phyloP scores from a whole-genome alignment of 1,140 invertebrate genomes.

The Asobara japonica region DNA sequence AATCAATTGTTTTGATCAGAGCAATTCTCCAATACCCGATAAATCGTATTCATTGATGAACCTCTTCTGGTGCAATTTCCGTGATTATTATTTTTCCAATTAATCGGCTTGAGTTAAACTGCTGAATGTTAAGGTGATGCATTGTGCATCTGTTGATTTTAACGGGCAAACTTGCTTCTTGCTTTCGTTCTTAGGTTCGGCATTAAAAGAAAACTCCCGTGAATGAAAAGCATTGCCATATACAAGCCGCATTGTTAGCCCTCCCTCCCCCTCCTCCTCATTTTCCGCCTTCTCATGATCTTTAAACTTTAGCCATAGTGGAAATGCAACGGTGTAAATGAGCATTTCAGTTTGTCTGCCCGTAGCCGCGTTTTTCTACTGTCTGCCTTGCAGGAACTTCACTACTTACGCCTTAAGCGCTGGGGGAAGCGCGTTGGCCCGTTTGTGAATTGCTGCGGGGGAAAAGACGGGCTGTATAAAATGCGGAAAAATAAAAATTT shows the following conservation, averaged over 20 bases:
- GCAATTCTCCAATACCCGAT: no score
- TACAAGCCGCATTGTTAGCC: conserved; percentile 24
- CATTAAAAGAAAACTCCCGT: neutral
- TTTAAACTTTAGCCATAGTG: conserved; percentile 38
- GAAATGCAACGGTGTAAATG: conserved; percentile 38
- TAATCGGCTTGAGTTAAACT: no score
- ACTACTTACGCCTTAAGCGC: conserved; percentile 33
- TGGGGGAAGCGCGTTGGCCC: conserved; percentile 16
- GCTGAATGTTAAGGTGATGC: neutral
- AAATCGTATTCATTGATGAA: no score
- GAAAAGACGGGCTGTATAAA: conserved; percentile 22
- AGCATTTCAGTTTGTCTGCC: conserved; percentile 39
- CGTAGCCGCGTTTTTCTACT: conserved; percentile 42
- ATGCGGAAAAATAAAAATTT: no score
- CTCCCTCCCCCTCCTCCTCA: conserved; percentile 11
- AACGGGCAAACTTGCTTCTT: neutral
- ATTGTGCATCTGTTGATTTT: neutral
- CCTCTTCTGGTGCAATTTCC: no score
- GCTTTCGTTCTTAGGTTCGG: neutral
- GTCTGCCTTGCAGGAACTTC: conserved; percentile 38
- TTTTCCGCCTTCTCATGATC: conserved; percentile 22
- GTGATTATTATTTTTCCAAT: no score
- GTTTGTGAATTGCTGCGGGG: conserved; percentile 33
- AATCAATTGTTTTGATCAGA: no score
- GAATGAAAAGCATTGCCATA: neutral